Evolutionary conservation across 1,140 invertebrate genomes (phyloP), one percentile per base, ranked within the genome.

Genomic region (Spodoptera litura): DNA sequence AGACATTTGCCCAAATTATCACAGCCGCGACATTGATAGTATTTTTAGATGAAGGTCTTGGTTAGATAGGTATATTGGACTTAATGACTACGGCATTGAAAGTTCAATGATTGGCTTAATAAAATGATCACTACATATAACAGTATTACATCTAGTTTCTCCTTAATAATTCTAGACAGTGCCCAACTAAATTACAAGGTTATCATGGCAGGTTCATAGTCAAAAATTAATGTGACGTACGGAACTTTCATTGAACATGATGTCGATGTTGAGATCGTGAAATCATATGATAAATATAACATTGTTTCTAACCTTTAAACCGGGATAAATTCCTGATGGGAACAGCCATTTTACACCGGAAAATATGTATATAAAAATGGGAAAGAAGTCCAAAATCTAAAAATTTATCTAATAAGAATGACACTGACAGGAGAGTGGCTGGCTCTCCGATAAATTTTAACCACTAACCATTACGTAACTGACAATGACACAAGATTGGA

Each of bases 31-130:
- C 74, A 80, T 70, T 80, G 62, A 81, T 74, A 73, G 71, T 91
- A 93, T 92, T 93, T 89, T 85, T 93, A 91, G 91, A 87, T 82
- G 89, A 92, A 93, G 91, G 91, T 90, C 89, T 91, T 75, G 83
- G 87, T 84, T 84, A 85, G 68, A 80, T 64, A 44, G 38, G 38
- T 62, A 78, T 56, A 64, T 49, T 64, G 3, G 38, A 74, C 79
- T 62, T 89, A 88, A 90, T 92, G 80, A 85, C 83, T 78, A 84
- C 82, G 88, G 88, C 88, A 92, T 90, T 92, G 85, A 64, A 56
- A 59, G n/a, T 53, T 31, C 74, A 59, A 61, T 51, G 64, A 38
- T 3, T 51, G 10, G n/a, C 31, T 73, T 53, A 78, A 64, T 55
- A 12, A 53, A 27, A 13, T 15, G 31, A n/a, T 56, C 6, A 52